Evolutionary conservation across 2,797 vertebrate species (phyloP).

Genomic region (Myiothlypis coronata): DNA sequence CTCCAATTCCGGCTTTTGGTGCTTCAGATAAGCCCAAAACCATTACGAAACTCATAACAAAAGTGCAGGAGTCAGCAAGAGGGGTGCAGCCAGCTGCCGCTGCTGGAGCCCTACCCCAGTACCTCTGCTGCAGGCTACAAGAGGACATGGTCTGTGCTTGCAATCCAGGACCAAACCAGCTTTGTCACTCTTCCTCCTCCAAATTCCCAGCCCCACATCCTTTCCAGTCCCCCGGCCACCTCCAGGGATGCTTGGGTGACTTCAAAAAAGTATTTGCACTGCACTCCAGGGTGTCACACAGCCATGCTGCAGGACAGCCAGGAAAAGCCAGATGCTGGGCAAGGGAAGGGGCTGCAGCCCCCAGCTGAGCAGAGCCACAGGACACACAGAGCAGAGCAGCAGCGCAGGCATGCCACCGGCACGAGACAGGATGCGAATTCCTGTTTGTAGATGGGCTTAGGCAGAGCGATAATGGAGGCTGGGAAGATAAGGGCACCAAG

Average conservation of each 20-base stretch:
- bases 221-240: neutral
- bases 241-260: neutral
- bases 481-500: conserved; percentile 20
- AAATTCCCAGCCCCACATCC: neutral
- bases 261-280: neutral
- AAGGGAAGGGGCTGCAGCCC: neutral
- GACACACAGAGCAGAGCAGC: neutral
- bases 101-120: neutral
- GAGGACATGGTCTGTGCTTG: neutral
- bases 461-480: neutral
- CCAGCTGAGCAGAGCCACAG: fast-evolving
- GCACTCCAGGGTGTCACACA: fast-evolving
- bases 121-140: neutral
- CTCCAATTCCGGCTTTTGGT: neutral
- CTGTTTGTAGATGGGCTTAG: neutral
- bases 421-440: neutral
- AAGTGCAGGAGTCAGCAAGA: conserved; percentile 26
- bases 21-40: conserved; percentile 11
- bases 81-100: neutral
- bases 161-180: neutral
- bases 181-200: neutral
- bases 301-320: fast-evolving
- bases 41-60: neutral
- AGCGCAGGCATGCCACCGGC: fast-evolving
- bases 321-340: neutral